These are phyloP conservation scores for Eulacestoma nigropectus DNA, from an alignment of 2,113 vertebrate genomes.

Conservation along the genomic window DNA sequence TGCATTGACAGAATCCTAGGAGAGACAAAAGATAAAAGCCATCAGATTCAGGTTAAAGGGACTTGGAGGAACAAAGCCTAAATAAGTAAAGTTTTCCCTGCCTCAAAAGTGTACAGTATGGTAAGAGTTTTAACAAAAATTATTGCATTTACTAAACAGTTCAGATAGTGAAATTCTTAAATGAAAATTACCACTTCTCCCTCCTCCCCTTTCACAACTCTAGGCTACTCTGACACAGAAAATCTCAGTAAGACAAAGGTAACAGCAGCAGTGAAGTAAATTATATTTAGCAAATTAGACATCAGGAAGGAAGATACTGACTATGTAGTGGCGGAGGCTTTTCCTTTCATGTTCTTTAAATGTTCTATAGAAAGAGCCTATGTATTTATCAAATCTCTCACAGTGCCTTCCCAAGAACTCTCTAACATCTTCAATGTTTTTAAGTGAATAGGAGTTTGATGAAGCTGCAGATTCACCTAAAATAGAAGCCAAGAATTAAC, in stretches of 20 bases:
- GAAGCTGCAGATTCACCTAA: conserved; percentile 70
- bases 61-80: background rate
- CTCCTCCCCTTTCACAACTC: background rate
- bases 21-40: background rate
- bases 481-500: conserved; percentile 35
- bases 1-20: conserved; percentile 88
- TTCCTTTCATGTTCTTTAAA: conserved; percentile 90
- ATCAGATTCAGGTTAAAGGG: background rate
- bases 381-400: conserved; percentile 85
- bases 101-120: background rate
- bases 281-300: background rate
- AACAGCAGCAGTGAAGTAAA: background rate
- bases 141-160: background rate
- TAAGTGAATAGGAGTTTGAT: conserved; percentile 77
- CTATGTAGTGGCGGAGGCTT: conserved; percentile 91
- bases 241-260: background rate
- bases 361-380: conserved; percentile 78
- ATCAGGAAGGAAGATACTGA: conserved; percentile 62
- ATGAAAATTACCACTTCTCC: background rate
- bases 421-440: conserved; percentile 85
- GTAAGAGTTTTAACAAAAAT: background rate
- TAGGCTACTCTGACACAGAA: background rate
- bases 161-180: background rate
- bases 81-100: background rate
- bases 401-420: conserved; percentile 88